Evolutionary conservation across 2,797 vertebrate genomes (phyloP).

Genomic region (Eidolon dupreanum): DNA sequence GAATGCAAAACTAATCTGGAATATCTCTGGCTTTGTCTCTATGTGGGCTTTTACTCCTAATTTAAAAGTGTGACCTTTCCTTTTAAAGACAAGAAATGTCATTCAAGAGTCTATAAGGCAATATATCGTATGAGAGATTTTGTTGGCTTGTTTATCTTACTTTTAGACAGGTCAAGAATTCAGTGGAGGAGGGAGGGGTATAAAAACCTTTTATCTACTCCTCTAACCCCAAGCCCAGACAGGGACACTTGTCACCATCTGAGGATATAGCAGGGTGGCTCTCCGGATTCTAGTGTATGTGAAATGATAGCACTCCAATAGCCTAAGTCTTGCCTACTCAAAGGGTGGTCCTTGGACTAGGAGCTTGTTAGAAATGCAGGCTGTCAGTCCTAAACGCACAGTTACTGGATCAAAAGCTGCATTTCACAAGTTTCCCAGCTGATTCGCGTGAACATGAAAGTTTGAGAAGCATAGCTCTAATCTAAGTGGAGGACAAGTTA

Average conservation of each 20-base stretch:
- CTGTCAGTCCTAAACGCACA: not conserved
- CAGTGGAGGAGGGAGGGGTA: not conserved
- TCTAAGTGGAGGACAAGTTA: not conserved
- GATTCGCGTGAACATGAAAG: rapidly evolving
- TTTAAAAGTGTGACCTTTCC: not conserved
- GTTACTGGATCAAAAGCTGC: not conserved
- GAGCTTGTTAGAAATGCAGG: not conserved
- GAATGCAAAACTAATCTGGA: not conserved
- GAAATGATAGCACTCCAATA: not conserved
- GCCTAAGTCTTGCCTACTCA: not conserved
- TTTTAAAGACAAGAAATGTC: not conserved
- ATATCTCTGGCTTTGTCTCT: not conserved
- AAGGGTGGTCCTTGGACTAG: not conserved
- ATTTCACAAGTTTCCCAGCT: not conserved
- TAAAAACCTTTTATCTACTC: not conserved
- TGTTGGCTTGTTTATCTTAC: not conserved
- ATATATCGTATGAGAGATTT: not conserved
- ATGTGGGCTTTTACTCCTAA: not conserved
- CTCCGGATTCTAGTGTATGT: not conserved
- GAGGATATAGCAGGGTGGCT: not conserved
- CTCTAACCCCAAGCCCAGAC: not conserved
- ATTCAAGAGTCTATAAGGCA: not conserved
- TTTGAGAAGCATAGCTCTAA: not conserved
- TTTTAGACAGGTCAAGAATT: not conserved
- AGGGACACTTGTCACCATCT: not conserved